Base-by-base conservation (phyloP, 2,888 invertebrate genomes). In the Leucozona laternaria region DNA sequence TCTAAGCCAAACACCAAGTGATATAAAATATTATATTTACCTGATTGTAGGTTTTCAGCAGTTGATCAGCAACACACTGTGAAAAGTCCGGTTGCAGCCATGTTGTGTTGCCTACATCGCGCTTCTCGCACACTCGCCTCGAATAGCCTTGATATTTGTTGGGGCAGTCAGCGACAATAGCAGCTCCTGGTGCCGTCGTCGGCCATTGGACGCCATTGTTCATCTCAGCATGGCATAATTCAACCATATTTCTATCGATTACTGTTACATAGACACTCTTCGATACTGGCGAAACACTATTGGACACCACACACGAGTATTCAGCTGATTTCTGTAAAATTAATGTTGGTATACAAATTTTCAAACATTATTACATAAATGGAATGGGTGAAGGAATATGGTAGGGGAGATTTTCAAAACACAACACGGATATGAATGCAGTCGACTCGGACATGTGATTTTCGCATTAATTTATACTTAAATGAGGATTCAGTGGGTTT, bases 21-120 rank as follows among this genome's bases (percentile, higher is more conserved):
- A 4, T 3, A 31, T 31, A 31, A 7, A 20, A n/a, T 43, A 90
- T 92, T 34, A n/a, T 43, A 90, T 92, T 92, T 91, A 96, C 96
- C 92, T 95, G 94, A 89, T 95, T 94, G 90, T 95, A 95, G 87
- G 95, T 94, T 89, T 94, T 92, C 70, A 94, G 92, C 37, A 96
- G 91, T 1, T 95, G 94, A 89, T 95, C 94, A 34, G 95, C 94
- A 28, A 95, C 93, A 90, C 97, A 97, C 22, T 93, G 93, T 1
- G 96, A 96, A 90, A 96, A 97, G 91, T 97, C 96, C 0, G 97
- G 96, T 57, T 94, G 92, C 89, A 94, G 94, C 97, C 97, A 97
- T 87, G 95, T 94, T 0, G 96, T 95, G 25, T 94, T 95, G 43
- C 94, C 95, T 17, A 94, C 93, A 89, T 95, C 95, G 43, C 93